Evolutionary conservation across 2,797 vertebrate genomes (phyloP), one percentile per base, ranked within the genome.

Genomic region (Carduelis carduelis): DNA sequence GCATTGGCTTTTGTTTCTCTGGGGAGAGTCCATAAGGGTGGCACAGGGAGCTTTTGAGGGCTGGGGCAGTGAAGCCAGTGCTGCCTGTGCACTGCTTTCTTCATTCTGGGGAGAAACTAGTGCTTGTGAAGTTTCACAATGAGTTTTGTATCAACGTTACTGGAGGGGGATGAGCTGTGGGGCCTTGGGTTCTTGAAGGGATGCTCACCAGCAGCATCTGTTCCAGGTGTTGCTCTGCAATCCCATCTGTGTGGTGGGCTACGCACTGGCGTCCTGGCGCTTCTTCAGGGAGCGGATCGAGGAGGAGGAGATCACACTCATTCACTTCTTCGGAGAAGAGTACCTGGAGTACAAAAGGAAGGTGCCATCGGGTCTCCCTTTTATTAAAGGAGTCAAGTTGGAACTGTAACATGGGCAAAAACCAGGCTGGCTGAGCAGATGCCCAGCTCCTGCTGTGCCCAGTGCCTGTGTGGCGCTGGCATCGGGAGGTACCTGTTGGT

Each of bases 231-330:
- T 99, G 96, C 98, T 99, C 95, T 99, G 99, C 96, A 99, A 99
- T 93, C 99, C 99, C 1, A 43, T 99, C 90, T 99, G 99, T 1
- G 97, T 99, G 27, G 57, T 99, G 11, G 99, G 98, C 85, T 99
- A 99, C 15, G 98, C 99, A 0, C 96, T 99, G 95, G 99, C 98
- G 0, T 99, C 99, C 96, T 99, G 99, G 99, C 98, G 99, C 23
- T 99, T 99, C 98, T 99, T 99, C 97, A 98, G 99, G 18, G 99
- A 99, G 74, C 98, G 99, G 15, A 98, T 99, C 0, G 99, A 99
- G 89, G 99, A 99, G 91, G 99, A 99, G 95, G 99, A 99, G 93
- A 98, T 99, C 65, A 99, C 98, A 0, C 98, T 99, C 41, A 99
- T 99, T 63, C 99, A 99, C 90, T 99, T 99, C 94, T 99, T 99